Evolutionary conservation across 2,113 vertebrate genomes (phyloP), one percentile per base, ranked within the genome.

Genomic region (Paraplagusia blochii): DNA sequence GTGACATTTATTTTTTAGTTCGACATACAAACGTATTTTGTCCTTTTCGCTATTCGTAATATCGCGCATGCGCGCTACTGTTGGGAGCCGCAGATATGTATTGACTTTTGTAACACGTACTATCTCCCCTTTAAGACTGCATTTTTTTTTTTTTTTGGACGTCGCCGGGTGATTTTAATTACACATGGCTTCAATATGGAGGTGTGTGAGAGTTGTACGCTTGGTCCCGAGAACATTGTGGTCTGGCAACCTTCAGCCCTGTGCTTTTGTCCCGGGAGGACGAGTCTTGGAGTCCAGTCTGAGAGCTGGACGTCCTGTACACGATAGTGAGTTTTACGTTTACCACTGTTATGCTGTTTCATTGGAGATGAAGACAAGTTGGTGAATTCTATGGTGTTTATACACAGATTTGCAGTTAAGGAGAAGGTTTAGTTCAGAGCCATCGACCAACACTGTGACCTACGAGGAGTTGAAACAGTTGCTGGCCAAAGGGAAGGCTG

Each of bases 401-500:
- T 71, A 11, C n/a, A 19, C 40, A 63, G 81, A 55, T 29, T 2
- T 63, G 48, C 56, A 53, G 44, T n/a, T 66, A n/a, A 80, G 15
- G 8, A 57, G 87, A 42, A 29, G 69, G 14, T 91, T 92, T 45
- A 92, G 86, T 17, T 77, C 85, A 11, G 58, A 66, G 11, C 64
- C 50, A n/a, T 22, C 39, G 10, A 67, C 22, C 39, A 72, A 73
- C 0, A 52, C 49, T n/a, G 75, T 98, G 48, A 92, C 85, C 16
- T 95, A 95, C 17, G 80, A 77, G 4, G 82, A 95, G 85, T 84
- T 98, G 46, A 96, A 95, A 72, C 81, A 88, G 48, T 73, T 95
- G 66, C 81, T 97, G 66, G 85, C 87, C 16, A 74, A 52, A 3
- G 51, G 67, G 4, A 68, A 74, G n/a, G 69, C 84, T 66, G 85